Base-by-base conservation (phyloP, 2,113 vertebrate genomes). In the Ranitomeya imitator region DNA sequence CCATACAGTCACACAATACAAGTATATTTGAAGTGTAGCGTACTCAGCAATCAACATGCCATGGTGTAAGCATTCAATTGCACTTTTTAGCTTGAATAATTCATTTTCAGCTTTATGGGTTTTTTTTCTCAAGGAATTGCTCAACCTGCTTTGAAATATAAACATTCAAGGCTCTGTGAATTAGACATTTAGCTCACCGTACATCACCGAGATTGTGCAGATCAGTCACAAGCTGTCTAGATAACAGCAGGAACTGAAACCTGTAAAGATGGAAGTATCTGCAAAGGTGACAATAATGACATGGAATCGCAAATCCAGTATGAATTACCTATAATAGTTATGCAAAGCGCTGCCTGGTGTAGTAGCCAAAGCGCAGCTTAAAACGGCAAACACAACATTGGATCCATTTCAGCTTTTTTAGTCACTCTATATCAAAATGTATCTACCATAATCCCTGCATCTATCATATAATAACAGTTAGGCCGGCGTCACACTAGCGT, bases 181-280 rank as follows among this genome's bases (percentile, higher is more conserved):
- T n/a, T 54, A 67, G 65, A 67, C 63, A 83, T 83, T 83, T 69
- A 52, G 59, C 81, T 83, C 61, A 83, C 61, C 69, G 67, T 74
- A 57, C 67, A 71, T 85, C 67, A 85, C 51, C 7, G 23, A 85
- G 65, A 85, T 85, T 57, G 67, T 73, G 51, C 26, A 85, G 21
- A 73, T 74, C 65, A 85, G 65, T 85, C 83, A 85, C 52, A 23
- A 57, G 67, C 51, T 85, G 83, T 85, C 83, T 85, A 85, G 51
- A 55, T 73, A 85, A 73, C 67, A 73, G 83, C 83, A 85, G 83
- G 67, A 71, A 59, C 52, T 85, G 52, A 9, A 74, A 73, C 67
- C 26, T 73, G 54, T 54, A 8, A 73, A 73, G 83, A 85, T 85
- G 67, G 67, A 73, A 73, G 54, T 85, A 74, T 85, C 73, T 85